phyloP scores from a whole-genome alignment of 2,888 invertebrate genomes.

The Chromoteleia sp. region DNA sequence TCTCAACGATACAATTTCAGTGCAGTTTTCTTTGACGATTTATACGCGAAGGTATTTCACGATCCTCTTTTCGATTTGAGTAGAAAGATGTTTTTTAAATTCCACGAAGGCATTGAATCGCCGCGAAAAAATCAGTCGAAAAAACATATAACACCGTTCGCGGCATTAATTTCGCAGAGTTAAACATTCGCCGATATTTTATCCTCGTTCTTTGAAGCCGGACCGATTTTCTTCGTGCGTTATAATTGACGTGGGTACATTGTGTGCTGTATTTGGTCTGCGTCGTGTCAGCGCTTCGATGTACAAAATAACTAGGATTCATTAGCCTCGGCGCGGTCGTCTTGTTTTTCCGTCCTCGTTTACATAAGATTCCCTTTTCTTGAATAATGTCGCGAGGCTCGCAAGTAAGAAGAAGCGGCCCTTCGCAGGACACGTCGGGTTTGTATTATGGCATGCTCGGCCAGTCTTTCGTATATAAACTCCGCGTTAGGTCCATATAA shows the following conservation, averaged over 20 bases:
- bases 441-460: constrained; percentile 54
- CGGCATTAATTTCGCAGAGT: not conserved
- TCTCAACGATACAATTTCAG: too few species aligned
- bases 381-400: constrained; percentile 53
- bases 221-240: constrained; percentile 23
- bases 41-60: too few species aligned
- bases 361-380: constrained; percentile 63
- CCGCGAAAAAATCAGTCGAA: not conserved
- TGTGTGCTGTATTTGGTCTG: constrained; percentile 46
- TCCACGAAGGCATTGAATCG: too few species aligned
- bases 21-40: too few species aligned
- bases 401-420: constrained; percentile 32
- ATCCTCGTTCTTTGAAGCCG: constrained; percentile 17
- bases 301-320: constrained; percentile 61
- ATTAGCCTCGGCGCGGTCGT: constrained; percentile 17
- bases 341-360: constrained; percentile 31
- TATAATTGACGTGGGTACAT: constrained; percentile 48
- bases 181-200: constrained; percentile 26
- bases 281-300: constrained; percentile 17
- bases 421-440: constrained; percentile 35
- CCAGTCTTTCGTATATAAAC: constrained; percentile 61
- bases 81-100: too few species aligned
- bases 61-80: too few species aligned
- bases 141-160: not conserved
- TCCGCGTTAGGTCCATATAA: constrained; percentile 77